Evolutionary conservation across 2,797 vertebrate genomes (phyloP).

Genomic region (Jordanella pulchra): DNA sequence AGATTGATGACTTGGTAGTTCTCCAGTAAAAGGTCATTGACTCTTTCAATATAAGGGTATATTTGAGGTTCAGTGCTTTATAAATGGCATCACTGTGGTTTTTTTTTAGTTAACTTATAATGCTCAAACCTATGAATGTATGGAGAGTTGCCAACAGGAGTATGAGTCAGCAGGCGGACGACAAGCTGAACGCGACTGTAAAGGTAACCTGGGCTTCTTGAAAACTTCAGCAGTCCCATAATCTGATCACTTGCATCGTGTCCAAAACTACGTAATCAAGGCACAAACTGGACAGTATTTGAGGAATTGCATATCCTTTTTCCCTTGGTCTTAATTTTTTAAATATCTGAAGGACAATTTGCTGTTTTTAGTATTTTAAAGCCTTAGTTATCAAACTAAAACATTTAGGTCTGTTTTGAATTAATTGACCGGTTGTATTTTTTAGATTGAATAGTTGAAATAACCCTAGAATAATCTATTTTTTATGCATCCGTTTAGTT

Average conservation of each 20-base stretch:
- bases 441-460: no score
- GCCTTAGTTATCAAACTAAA: not conserved
- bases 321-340: not conserved
- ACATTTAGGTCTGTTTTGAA: not conserved
- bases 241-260: no score
- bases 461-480: no score
- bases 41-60: not conserved
- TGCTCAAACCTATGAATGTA: no score
- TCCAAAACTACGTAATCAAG: not conserved
- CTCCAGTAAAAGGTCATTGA: not conserved
- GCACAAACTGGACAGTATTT: not conserved
- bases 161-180: no score
- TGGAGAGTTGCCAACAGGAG: no score
- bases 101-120: not conserved
- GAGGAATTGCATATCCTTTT: not conserved
- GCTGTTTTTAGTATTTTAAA: not conserved
- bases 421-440: no score
- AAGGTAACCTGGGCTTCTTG: no score
- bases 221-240: no score
- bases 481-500: no score
- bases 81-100: not conserved
- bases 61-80: not conserved
- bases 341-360: not conserved
- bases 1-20: no score
- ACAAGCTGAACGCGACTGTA: no score